Evolutionary conservation across 2,888 invertebrate species (phyloP).

Genomic region (Lysandra coridon): DNA sequence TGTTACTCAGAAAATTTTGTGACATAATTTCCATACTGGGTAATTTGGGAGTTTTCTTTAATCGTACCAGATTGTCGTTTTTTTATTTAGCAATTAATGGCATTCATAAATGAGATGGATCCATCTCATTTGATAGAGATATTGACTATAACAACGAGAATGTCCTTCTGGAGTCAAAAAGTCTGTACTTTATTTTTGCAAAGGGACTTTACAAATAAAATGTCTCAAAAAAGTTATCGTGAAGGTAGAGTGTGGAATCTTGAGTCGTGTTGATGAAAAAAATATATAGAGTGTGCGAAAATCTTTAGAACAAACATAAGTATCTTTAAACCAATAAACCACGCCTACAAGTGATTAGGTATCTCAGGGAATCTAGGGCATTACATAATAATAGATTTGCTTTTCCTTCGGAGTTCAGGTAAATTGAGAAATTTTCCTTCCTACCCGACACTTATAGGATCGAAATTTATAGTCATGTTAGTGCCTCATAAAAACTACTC

Average conservation of each 20-base stretch:
- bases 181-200: too few species aligned
- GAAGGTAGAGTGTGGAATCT: too few species aligned
- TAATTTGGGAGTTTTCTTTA: not conserved
- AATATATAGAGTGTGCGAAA: not conserved
- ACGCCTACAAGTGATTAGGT: not conserved
- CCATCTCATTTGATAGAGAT: too few species aligned
- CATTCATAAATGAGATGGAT: too few species aligned
- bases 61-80: too few species aligned
- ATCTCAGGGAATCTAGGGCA: not conserved
- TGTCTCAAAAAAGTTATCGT: too few species aligned
- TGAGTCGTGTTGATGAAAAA: not conserved
- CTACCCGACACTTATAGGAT: not conserved
- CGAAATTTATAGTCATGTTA: not conserved
- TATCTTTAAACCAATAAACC: not conserved
- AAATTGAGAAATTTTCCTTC: not conserved
- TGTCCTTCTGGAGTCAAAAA: too few species aligned
- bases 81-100: too few species aligned
- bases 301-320: not conserved
- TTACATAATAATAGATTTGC: not conserved
- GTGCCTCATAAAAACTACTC: not conserved
- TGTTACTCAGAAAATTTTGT: not conserved
- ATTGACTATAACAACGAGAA: too few species aligned
- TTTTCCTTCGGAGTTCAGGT: not conserved
- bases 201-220: too few species aligned
- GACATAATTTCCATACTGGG: not conserved